These are phyloP conservation scores for Conus ventricosus DNA, from an alignment of 1,140 invertebrate species.

Conservation along the genomic window DNA sequence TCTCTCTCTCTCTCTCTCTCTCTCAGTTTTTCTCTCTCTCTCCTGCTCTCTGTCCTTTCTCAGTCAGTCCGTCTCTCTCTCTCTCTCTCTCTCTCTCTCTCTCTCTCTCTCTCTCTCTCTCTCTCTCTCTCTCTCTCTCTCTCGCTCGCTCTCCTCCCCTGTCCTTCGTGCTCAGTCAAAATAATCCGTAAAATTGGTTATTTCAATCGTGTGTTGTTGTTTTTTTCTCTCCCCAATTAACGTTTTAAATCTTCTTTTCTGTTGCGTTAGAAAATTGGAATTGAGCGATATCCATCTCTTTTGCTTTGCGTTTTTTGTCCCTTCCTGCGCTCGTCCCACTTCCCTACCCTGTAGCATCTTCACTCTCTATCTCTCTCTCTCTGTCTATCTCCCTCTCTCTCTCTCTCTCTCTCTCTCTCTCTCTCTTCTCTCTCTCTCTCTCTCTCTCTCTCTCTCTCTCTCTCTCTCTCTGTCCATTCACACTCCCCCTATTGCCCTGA, in stretches of 20 bases:
- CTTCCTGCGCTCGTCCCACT: no score
- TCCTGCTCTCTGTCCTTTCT: neutral
- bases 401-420: conserved; percentile 15
- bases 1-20: no score
- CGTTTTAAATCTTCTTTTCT: no score
- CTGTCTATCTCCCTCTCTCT: neutral
- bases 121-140: neutral
- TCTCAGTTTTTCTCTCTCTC: no score
- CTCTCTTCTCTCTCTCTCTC: conserved; percentile 14
- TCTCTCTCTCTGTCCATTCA: conserved; percentile 11
- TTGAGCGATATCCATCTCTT: no score
- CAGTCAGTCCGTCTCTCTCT: neutral
- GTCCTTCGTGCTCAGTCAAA: neutral
- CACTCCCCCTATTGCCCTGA: no score
- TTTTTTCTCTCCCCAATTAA: no score
- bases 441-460: conserved; percentile 16
- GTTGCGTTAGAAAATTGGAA: no score
- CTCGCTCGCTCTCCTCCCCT: neutral
- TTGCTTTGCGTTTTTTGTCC: no score
- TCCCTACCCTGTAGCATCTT: no score
- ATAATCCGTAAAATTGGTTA: neutral
- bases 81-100: neutral
- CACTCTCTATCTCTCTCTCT: no score
- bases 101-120: neutral
- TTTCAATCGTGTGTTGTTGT: no score